phyloP scores from a whole-genome alignment of 2,888 invertebrate genomes.

The Acleris laterana region DNA sequence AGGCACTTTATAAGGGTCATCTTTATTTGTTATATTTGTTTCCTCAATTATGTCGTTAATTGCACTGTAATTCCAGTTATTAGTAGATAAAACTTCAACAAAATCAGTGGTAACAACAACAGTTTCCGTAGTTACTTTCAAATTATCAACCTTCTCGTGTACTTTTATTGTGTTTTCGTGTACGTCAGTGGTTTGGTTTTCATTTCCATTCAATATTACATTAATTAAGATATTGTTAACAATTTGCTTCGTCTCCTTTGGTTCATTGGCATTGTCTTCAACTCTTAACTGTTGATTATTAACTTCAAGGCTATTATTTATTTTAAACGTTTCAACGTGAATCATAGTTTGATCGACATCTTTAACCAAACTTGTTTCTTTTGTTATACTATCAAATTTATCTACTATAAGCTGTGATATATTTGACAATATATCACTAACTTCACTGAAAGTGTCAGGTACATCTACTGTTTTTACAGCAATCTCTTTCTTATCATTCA shows the following conservation, averaged over 20 bases:
- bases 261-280: not conserved
- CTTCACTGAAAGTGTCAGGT: conserved; percentile 39
- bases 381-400: conserved; percentile 48
- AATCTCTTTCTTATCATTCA: conserved; percentile 39
- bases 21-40: not conserved
- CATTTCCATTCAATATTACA: not conserved
- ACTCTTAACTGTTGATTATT: not conserved
- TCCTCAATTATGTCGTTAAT: not conserved
- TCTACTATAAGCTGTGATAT: conserved; percentile 55
- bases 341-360: conserved; percentile 57
- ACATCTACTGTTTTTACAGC: conserved; percentile 25
- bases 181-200: not conserved
- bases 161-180: too few species aligned
- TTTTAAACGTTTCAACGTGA: conserved; percentile 56
- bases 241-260: not conserved
- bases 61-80: not conserved
- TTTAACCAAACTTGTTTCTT: conserved; percentile 42
- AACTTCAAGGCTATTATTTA: conserved; percentile 40
- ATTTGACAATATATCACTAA: conserved; percentile 52
- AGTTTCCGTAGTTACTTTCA: not conserved
- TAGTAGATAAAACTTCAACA: not conserved
- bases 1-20: not conserved
- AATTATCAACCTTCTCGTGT: not conserved
- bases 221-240: not conserved
- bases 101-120: not conserved